Conservation (phyloP, 2,797 vertebrate species). For the Capromys pilorides region DNA sequence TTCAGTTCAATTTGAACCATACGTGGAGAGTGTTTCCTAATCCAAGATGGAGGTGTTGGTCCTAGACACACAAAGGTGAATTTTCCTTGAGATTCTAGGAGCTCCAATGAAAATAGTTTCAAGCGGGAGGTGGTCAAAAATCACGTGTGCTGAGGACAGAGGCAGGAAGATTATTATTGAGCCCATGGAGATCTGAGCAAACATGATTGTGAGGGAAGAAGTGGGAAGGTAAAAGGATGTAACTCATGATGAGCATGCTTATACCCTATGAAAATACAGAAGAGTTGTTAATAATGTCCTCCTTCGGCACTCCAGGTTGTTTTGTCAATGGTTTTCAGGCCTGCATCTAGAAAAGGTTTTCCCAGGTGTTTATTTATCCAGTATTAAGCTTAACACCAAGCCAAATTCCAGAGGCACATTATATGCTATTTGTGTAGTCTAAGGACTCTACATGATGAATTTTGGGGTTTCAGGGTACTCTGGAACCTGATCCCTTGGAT, state of each 20-base stretch:
- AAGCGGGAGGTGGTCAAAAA: not conserved
- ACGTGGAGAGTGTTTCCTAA: not conserved
- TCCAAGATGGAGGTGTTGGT: not conserved
- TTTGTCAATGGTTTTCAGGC: not conserved
- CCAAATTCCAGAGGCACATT: not conserved
- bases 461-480: not conserved
- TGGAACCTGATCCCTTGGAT: not conserved
- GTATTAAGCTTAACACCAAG: not conserved
- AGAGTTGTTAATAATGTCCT: conserved; percentile 9
- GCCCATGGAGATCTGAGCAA: not conserved
- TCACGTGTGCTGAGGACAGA: not conserved
- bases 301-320: not conserved
- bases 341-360: not conserved
- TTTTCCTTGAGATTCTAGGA: not conserved
- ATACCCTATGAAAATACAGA: not conserved
- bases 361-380: not conserved
- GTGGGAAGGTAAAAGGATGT: not conserved
- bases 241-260: not conserved
- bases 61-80: not conserved
- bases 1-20: not conserved
- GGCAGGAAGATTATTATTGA: not conserved
- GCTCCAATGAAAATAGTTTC: not conserved
- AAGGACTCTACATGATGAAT: not conserved
- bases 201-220: not conserved
- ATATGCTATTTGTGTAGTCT: not conserved